These are phyloP conservation scores for Archocentrus centrarchus DNA, from an alignment of 2,113 vertebrate species.

Conservation along the genomic window DNA sequence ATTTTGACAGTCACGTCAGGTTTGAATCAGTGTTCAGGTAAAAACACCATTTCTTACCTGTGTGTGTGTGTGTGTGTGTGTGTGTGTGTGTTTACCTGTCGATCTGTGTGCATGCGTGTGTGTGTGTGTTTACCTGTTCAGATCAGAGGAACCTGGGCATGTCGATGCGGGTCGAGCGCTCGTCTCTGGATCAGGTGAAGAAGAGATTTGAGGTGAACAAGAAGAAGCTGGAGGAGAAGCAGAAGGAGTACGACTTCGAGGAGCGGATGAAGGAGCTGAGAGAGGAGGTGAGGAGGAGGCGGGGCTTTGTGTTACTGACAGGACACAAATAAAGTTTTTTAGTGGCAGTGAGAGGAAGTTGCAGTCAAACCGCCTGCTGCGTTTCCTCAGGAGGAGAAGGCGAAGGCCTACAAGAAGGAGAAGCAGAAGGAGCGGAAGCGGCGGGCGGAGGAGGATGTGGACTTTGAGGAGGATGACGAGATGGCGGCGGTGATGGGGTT, in stretches of 20 bases:
- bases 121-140: slow-evolving; percentile 46
- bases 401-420: slow-evolving; percentile 98
- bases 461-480: slow-evolving; percentile 95
- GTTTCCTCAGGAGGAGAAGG: slow-evolving; percentile 91
- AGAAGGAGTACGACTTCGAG: slow-evolving; percentile 99
- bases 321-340: fast-evolving
- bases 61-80: not conserved
- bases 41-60: not conserved
- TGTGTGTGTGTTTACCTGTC: not conserved
- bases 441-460: slow-evolving; percentile 91
- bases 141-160: slow-evolving; percentile 98
- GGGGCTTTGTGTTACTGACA: not conserved
- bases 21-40: not conserved
- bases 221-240: slow-evolving; percentile 98
- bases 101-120: not conserved
- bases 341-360: too few relatives aligned
- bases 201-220: slow-evolving; percentile 97
- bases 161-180: slow-evolving; percentile 98
- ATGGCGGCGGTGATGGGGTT: slow-evolving; percentile 99
- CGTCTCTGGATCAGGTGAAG: slow-evolving; percentile 97
- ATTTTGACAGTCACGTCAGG: fast-evolving
- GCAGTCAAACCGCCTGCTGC: not conserved
- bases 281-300: slow-evolving; percentile 88
- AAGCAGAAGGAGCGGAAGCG: slow-evolving; percentile 96
- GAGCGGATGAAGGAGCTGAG: slow-evolving; percentile 97